phyloP scores from a whole-genome alignment of 1,140 invertebrate genomes.

The Aradophagus sp. region DNA sequence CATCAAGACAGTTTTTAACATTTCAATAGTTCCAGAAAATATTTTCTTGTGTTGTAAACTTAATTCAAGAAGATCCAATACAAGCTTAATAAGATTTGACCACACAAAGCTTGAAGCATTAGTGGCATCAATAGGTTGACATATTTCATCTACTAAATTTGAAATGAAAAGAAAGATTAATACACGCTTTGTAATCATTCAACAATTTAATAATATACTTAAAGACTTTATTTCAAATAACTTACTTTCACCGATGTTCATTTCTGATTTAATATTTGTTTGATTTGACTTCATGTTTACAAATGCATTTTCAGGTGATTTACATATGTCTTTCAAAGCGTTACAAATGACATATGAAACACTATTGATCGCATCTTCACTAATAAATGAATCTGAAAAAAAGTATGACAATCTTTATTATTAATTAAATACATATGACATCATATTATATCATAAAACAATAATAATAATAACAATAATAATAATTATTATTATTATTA shows the following conservation, averaged over 20 bases:
- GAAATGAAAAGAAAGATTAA: neutral
- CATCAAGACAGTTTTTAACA: slow-evolving; percentile 63
- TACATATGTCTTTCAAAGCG: slow-evolving; percentile 33
- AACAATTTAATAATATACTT: neutral
- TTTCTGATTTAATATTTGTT: neutral
- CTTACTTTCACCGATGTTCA: slow-evolving; percentile 3
- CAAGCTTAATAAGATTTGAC: slow-evolving; percentile 51
- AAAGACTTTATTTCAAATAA: neutral
- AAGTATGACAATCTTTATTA: neutral
- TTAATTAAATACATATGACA: neutral
- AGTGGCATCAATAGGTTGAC: slow-evolving; percentile 8
- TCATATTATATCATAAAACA: slow-evolving; percentile 12
- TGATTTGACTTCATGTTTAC: neutral
- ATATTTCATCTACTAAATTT: slow-evolving; percentile 14
- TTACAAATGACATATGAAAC: slow-evolving; percentile 71
- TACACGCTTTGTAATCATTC: neutral
- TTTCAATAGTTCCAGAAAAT: slow-evolving; percentile 45
- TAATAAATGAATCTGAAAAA: slow-evolving; percentile 73
- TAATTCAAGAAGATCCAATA: slow-evolving; percentile 55
- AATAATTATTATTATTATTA: slow-evolving; percentile 4
- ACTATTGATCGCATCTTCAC: slow-evolving; percentile 70
- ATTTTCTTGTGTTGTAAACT: slow-evolving; percentile 55
- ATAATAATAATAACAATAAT: slow-evolving; percentile 18
- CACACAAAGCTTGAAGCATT: slow-evolving; percentile 1
- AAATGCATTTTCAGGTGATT: slow-evolving; percentile 3